Base-by-base conservation (phyloP, 37 sponge, comb jelly and placozoan genomes). In the Crambe crambe region DNA sequence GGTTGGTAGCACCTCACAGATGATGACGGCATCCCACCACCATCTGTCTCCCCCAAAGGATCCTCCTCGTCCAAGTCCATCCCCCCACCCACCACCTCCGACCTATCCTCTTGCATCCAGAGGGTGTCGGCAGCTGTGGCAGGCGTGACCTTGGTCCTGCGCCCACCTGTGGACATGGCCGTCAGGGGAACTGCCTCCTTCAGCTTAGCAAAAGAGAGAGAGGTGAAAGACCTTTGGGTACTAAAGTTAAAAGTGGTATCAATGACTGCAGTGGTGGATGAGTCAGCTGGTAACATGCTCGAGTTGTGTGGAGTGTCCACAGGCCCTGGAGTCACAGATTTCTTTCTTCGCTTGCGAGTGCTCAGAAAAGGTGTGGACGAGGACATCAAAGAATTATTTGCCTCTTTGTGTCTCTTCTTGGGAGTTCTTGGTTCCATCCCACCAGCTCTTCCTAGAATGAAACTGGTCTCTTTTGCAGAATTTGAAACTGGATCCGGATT, bases 91-190 rank as follows among this genome's bases (percentile, higher is more conserved):
- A 34, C 43, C 8, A 58, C 23, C 56, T 5, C 57, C 20, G 41
- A 32, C 20, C 9, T 2, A 15, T 12, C 56, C 51, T 61, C 81
- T 56, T 80, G 69, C 29, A 26, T 35, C 80, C 80, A 78, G 25
- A 78, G 25, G 0, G 34, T 51, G 21, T 63, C 78, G 26, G 42
- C 66, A 21, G 47, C 68, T 6, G 54, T 54, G 23, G 32, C 36
- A 29, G 75, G 57, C 3, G 51, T 83, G n/a, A 51, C 83, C 58
- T 83, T 83, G 22, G 75, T 43, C 59, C 84, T 75, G 56, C 36
- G 66, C 9, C 84, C 84, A 4, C 68, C 77, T 0, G 61, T 71
- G 61, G 37, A 70, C 31, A 59, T 22, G n/a, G 35, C 42, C 40
- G 74, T 56, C 10, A 65, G 35, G 23, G 70, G 70, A 36, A 41